Conservation (phyloP, 2,113 vertebrate genomes). For the Nibea albiflora region DNA sequence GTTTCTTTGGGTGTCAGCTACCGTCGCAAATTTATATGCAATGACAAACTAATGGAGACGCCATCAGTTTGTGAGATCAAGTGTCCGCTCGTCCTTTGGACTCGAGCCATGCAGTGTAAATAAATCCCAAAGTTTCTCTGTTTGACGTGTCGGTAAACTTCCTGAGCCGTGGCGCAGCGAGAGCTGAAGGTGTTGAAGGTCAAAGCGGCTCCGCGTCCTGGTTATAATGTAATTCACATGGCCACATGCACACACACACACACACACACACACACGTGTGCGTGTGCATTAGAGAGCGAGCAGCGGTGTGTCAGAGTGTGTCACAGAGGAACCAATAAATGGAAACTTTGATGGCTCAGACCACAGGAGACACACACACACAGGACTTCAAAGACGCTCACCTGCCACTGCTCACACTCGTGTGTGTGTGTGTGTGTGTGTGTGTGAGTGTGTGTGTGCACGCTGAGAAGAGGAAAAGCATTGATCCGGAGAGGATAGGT, state of each 20-base stretch:
- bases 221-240: slow-evolving; percentile 41
- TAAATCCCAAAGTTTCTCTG: slow-evolving; percentile 20
- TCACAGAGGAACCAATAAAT: slow-evolving; percentile 73
- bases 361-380: slow-evolving; percentile 65
- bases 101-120: neutral
- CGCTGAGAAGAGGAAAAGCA: slow-evolving; percentile 27
- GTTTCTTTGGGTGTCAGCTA: no score
- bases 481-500: slow-evolving; percentile 57
- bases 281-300: neutral
- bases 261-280: neutral
- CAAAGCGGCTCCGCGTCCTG: slow-evolving; percentile 31
- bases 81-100: neutral
- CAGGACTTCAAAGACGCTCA: slow-evolving; percentile 62
- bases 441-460: slow-evolving; percentile 18
- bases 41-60: neutral
- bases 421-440: slow-evolving; percentile 31
- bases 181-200: slow-evolving; percentile 54
- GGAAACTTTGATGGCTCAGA: slow-evolving; percentile 75
- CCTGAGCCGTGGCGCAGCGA: neutral
- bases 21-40: neutral
- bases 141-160: slow-evolving; percentile 14
- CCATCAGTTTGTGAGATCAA: neutral
- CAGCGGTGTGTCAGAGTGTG: slow-evolving; percentile 48
- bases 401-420: slow-evolving; percentile 20
- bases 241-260: neutral